Conservation (phyloP, 2,888 invertebrate genomes). For the Drosophila mercatorum region DNA sequence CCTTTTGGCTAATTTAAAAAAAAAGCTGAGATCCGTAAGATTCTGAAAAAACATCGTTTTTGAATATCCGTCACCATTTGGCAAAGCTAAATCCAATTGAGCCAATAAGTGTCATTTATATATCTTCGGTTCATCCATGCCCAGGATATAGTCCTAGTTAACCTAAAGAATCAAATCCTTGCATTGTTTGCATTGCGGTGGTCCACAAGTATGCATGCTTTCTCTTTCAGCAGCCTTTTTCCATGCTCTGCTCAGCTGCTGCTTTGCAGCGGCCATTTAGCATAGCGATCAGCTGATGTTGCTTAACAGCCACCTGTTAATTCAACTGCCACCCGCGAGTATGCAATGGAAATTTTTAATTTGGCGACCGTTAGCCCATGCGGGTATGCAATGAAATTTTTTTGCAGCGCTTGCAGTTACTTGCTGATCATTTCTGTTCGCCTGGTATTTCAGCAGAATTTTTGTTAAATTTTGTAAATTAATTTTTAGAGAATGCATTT, state of each 20-base stretch:
- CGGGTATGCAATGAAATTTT: not conserved
- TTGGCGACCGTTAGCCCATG: not conserved
- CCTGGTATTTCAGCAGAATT: slow-evolving; percentile 2
- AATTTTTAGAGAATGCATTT: too few relatives aligned
- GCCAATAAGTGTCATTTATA: not conserved
- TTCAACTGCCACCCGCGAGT: not conserved
- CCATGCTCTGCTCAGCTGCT: not conserved
- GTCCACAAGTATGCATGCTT: not conserved
- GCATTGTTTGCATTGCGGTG: not conserved
- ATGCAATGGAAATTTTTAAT: not conserved
- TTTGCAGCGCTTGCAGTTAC: not conserved
- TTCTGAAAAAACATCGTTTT: not conserved
- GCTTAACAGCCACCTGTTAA: not conserved
- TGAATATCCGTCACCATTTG: not conserved
- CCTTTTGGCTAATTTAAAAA: too few relatives aligned
- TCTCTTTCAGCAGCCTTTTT: not conserved
- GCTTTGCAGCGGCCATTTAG: not conserved
- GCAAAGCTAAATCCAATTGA: not conserved
- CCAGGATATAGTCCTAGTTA: not conserved
- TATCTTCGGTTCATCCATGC: not conserved
- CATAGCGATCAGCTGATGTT: not conserved
- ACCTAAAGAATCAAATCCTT: not conserved
- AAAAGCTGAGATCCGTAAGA: not conserved
- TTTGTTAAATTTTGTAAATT: not conserved
- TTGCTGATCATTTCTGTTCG: not conserved